Conservation (phyloP, 2,113 vertebrate species). For the Menidia beryllina region DNA sequence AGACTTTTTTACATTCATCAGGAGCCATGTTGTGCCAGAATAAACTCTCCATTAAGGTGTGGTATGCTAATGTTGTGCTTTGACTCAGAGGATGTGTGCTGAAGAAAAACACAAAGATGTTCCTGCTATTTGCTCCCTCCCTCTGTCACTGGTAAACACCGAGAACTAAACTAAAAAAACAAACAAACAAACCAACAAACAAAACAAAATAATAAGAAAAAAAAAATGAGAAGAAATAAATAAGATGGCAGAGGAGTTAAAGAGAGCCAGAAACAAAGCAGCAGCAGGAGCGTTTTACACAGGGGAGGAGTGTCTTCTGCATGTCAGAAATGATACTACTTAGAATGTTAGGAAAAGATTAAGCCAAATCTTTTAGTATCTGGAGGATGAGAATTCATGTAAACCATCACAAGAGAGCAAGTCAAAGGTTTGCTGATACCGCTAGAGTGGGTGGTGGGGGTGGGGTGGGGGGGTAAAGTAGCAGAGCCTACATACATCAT, state of each 20-base stretch:
- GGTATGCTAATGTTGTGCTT: conserved; percentile 29
- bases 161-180: conserved; percentile 45
- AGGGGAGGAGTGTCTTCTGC: conserved; percentile 40
- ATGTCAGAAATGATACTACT: conserved; percentile 35
- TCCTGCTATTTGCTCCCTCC: conserved; percentile 47
- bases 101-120: conserved; percentile 30
- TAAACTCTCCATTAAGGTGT: conserved; percentile 30
- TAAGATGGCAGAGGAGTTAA: conserved; percentile 62
- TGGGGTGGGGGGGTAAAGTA: conserved; percentile 58
- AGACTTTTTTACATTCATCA: conserved; percentile 29
- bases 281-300: conserved; percentile 58
- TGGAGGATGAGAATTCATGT: conserved; percentile 51
- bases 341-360: conserved; percentile 22
- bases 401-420: conserved; percentile 65
- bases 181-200: conserved; percentile 30
- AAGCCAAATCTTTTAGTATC: conserved; percentile 33
- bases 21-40: conserved; percentile 27
- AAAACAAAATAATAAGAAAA: neutral
- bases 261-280: conserved; percentile 71
- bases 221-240: conserved; percentile 6
- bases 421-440: conserved; percentile 60
- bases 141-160: conserved; percentile 52
- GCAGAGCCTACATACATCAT: conserved; percentile 94
- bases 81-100: conserved; percentile 25
- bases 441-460: conserved; percentile 38